Percentiles rank a stretch among this genome's conserved stretches.
Conservation (phyloP, 2,888 invertebrate genomes). For the Clostera curtula region DNA sequence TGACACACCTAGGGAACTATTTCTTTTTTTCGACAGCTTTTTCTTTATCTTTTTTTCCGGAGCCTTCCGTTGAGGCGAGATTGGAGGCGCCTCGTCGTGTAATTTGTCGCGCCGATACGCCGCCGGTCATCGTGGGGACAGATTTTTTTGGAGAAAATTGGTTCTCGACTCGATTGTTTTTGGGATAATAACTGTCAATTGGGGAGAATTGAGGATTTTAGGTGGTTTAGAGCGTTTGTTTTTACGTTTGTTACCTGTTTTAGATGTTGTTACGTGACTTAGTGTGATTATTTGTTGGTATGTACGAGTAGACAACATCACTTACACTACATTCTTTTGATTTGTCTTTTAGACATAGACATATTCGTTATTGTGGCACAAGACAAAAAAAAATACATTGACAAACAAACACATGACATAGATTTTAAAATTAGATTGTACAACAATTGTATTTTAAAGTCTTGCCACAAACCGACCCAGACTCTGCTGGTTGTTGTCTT, state of each 20-base stretch:
- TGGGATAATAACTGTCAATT: slow-evolving; percentile 10
- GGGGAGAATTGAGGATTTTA: background rate
- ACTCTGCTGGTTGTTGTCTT: too few species aligned
- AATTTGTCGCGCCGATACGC: slow-evolving; percentile 52
- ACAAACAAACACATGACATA: too few species aligned
- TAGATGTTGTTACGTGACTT: too few species aligned
- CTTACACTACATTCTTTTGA: too few species aligned
- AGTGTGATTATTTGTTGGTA: background rate
- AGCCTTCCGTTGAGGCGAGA: slow-evolving; percentile 37
- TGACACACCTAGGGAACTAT: slow-evolving; percentile 52
- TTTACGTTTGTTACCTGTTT: slow-evolving; percentile 2
- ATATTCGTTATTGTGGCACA: too few species aligned
- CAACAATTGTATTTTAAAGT: too few species aligned
- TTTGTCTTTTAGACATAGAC: too few species aligned
- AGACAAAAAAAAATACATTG: too few species aligned
- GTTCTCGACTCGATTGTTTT: slow-evolving; percentile 27
- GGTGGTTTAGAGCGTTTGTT: background rate
- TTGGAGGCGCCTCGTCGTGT: slow-evolving; percentile 49
- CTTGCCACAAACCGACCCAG: too few species aligned
- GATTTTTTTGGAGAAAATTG: slow-evolving; percentile 39
- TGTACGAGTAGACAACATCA: too few species aligned
- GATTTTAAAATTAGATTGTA: too few species aligned
- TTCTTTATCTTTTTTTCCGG: slow-evolving; percentile 24
- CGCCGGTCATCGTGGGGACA: slow-evolving; percentile 30
- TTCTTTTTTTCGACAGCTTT: slow-evolving; percentile 29